Conservation (phyloP, 2,113 vertebrate genomes). For the Oncorhynchus mykiss region DNA sequence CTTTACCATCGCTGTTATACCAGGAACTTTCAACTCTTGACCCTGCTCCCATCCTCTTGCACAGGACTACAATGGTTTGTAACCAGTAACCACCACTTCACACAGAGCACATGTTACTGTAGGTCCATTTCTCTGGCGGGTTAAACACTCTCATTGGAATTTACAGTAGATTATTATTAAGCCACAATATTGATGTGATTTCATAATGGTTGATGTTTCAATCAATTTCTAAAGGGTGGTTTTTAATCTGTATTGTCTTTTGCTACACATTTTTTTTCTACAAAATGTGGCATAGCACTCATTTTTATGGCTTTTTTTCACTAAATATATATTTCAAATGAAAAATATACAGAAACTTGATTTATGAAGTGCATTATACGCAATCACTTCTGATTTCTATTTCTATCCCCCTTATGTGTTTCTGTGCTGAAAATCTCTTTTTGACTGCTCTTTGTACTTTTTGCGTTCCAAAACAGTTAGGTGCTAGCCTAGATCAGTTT, state of each 20-base stretch:
- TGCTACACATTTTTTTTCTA: slow-evolving; percentile 29
- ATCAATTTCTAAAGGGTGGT: slow-evolving; percentile 2
- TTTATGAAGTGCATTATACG: neutral
- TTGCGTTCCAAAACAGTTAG: slow-evolving; percentile 33
- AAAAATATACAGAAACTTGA: no score
- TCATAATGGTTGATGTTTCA: slow-evolving; percentile 1
- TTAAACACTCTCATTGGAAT: neutral
- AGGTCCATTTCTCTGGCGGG: neutral
- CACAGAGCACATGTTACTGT: neutral
- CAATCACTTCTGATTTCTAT: neutral
- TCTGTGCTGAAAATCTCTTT: neutral
- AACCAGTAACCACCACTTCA: neutral
- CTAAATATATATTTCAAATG: neutral
- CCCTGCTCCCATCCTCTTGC: neutral
- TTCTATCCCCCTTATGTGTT: neutral
- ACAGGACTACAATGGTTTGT: neutral
- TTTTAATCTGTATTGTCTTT: slow-evolving; percentile 13
- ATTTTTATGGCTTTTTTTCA: slow-evolving; percentile 20
- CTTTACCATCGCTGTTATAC: neutral
- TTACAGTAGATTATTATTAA: slow-evolving; percentile 8
- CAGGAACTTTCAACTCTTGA: neutral
- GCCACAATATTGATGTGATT: slow-evolving; percentile 25
- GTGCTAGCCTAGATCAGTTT: neutral
- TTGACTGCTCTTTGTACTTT: neutral
- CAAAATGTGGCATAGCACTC: slow-evolving; percentile 26